Base-by-base conservation (phyloP, 2,113 vertebrate genomes). In the Myotis yumanensis region DNA sequence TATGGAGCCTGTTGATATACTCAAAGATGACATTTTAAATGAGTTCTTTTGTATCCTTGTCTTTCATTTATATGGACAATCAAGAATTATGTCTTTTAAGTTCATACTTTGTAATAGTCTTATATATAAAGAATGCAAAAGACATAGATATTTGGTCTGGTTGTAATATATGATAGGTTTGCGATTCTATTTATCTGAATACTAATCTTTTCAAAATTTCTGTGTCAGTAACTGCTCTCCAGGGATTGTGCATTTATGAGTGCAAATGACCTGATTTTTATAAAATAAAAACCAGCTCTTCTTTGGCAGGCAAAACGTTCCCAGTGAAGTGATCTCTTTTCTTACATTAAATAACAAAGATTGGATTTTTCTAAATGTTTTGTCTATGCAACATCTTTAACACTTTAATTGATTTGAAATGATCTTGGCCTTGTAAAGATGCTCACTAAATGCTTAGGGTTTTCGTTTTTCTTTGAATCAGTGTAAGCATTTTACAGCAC, bases 361-460 rank as follows among this genome's bases (percentile, higher is more conserved):
- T 66, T 88, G 52, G 40, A 46, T 82, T 96, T 89, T 92, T 93
- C 48, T 83, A 62, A 94, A 95, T 93, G 80, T 86, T 94, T 95
- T 94, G 91, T 87, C 86, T 95, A 68, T 80, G 86, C 64, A 91
- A 94, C 57, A 95, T 90, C 87, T 96, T 96, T 96, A 95, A 97
- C 69, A 93, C n/a, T 83, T 96, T 92, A 97, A 93, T 71, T 87
- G 88, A 92, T 52, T 87, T 95, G 51, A 96, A 87, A 40, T 77
- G 59, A 32, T 88, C 40, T 93, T 96, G 32, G 4, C 79, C 86
- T 95, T 92, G 66, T 81, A 90, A 46, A 17, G 52, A 11, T 62
- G 28, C 46, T 59, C 68, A 23, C 75, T 86, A 64, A 89, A 90
- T 10, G 18, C 68, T 11, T 32, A 87, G 23, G 6, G 62, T 92